Percentiles rank a stretch among this genome's conserved stretches.
These are phyloP conservation scores for Siniperca knerii DNA, from an alignment of 2,113 vertebrate species.

Conservation along the genomic window DNA sequence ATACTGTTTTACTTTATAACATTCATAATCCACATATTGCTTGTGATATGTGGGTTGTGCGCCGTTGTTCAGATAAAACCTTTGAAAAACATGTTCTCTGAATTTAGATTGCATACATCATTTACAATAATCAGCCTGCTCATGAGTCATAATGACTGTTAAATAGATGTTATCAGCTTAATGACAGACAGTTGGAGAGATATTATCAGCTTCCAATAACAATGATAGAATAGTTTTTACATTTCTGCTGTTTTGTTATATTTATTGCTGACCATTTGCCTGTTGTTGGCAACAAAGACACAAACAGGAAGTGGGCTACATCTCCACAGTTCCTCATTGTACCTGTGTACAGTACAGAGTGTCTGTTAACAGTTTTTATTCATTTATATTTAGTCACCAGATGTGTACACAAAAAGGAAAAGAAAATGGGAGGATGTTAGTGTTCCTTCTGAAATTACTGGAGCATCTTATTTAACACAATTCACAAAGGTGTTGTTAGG, in stretches of 20 bases:
- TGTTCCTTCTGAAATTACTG: not conserved
- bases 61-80: not conserved
- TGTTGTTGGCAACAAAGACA: conserved; percentile 12
- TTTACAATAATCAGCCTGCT: not conserved
- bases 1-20: not conserved
- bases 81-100: not conserved
- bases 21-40: not conserved
- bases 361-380: not conserved
- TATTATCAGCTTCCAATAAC: not conserved
- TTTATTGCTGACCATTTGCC: conserved; percentile 25
- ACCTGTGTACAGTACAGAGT: no score
- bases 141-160: conserved; percentile 4
- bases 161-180: not conserved
- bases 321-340: conserved; percentile 44
- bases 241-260: not conserved
- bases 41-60: not conserved
- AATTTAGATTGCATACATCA: not conserved
- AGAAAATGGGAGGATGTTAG: not conserved
- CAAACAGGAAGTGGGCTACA: conserved; percentile 53
- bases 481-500: not conserved
- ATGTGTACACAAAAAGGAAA: not conserved
- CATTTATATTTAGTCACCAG: not conserved
- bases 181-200: not conserved
- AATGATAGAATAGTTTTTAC: not conserved
- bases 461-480: not conserved